These are phyloP conservation scores for Seira ritae DNA, from an alignment of 2,888 invertebrate genomes.

Conservation along the genomic window DNA sequence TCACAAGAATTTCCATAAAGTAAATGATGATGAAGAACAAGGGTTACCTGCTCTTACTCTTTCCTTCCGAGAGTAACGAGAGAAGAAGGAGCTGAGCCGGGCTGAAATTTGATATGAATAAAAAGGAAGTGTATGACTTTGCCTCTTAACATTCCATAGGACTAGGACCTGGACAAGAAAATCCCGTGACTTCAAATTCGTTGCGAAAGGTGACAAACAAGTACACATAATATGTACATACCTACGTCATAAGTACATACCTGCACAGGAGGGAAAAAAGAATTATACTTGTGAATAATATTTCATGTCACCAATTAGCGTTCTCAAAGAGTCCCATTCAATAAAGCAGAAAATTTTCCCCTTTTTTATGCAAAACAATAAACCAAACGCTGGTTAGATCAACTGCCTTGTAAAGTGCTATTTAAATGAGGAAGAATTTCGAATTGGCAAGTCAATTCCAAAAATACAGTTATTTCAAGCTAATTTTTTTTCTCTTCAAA, in stretches of 20 bases:
- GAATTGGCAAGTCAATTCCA: no score
- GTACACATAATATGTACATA: no score
- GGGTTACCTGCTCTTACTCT: background rate
- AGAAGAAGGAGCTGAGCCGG: background rate
- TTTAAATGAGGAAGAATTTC: no score
- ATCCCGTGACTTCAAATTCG: background rate
- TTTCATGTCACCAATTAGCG: slow-evolving; percentile 53
- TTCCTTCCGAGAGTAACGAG: background rate
- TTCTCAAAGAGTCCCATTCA: slow-evolving; percentile 34
- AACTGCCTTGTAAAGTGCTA: no score
- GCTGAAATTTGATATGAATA: slow-evolving; percentile 45
- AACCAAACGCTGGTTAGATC: no score
- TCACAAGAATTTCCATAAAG: no score
- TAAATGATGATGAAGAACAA: no score
- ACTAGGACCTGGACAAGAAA: background rate
- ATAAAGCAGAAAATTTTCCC: no score
- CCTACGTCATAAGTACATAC: no score
- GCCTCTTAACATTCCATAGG: background rate
- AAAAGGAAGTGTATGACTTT: slow-evolving; percentile 11
- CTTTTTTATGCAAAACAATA: no score
- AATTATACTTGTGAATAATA: slow-evolving; percentile 22
- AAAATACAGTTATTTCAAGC: no score
- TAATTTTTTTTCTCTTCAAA: no score
- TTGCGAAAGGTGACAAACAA: slow-evolving; percentile 17
- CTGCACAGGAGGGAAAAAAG: background rate